Conservation (phyloP, 2,888 invertebrate genomes). For the Cataglyphis altisquamis region DNA sequence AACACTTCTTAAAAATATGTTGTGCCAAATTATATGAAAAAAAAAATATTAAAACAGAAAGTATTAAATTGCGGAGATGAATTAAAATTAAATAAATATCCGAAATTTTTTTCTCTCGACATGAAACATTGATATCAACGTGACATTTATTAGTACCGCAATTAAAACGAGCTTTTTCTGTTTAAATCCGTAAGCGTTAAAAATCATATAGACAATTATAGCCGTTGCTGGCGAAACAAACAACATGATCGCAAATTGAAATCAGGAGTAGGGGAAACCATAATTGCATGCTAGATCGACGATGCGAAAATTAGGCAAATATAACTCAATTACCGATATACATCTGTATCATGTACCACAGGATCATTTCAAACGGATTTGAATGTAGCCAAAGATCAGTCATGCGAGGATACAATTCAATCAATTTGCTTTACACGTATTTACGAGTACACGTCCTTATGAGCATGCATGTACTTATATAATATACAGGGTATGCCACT, state of each 20-base stretch:
- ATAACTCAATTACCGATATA: conserved; percentile 51
- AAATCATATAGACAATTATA: conserved; percentile 40
- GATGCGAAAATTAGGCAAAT: conserved; percentile 54
- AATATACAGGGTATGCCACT: too few relatives aligned
- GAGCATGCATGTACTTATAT: neutral
- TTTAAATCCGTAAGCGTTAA: neutral
- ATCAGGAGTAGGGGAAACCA: conserved; percentile 28
- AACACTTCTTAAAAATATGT: neutral
- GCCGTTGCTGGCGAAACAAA: neutral
- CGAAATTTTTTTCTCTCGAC: neutral
- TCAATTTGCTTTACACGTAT: neutral
- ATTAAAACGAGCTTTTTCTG: neutral
- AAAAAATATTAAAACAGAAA: neutral
- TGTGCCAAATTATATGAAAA: neutral
- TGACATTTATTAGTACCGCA: neutral
- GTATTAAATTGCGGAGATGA: neutral
- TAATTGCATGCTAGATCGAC: conserved; percentile 27
- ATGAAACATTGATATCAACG: neutral
- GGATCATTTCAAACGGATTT: conserved; percentile 22
- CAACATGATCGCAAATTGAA: conserved; percentile 14
- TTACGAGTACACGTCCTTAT: neutral
- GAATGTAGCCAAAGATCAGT: conserved; percentile 36
- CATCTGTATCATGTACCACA: neutral
- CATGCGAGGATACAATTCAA: neutral
- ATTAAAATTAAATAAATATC: neutral